Percentiles rank a stretch among this genome's conserved stretches.
These are phyloP conservation scores for Myotis vivesi DNA, from an alignment of 2,797 vertebrate species.

Conservation along the genomic window DNA sequence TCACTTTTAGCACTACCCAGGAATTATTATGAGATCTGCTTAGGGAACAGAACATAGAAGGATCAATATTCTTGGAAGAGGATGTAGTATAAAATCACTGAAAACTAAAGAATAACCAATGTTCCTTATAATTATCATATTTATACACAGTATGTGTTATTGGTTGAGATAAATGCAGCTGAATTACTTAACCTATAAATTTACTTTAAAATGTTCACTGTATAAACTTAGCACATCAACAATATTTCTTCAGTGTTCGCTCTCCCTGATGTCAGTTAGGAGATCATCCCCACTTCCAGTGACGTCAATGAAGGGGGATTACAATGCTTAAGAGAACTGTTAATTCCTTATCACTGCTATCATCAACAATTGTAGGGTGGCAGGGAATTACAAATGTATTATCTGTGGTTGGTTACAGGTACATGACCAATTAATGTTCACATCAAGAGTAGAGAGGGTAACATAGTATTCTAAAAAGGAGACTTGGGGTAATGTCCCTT, in stretches of 20 bases:
- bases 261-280: slow-evolving; percentile 39
- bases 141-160: neutral
- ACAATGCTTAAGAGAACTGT: slow-evolving; percentile 32
- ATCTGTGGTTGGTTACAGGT: neutral
- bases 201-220: slow-evolving; percentile 34
- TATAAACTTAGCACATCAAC: slow-evolving; percentile 30
- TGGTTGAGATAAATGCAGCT: neutral
- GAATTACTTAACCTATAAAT: neutral
- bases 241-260: slow-evolving; percentile 10
- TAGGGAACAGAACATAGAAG: neutral
- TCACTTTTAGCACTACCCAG: neutral
- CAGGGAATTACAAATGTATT: slow-evolving; percentile 9
- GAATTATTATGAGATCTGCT: neutral
- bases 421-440: slow-evolving; percentile 27
- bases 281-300: slow-evolving; percentile 38
- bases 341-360: slow-evolving; percentile 44
- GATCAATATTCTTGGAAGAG: neutral
- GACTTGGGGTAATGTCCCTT: neutral
- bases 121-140: neutral
- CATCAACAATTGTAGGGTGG: slow-evolving; percentile 22
- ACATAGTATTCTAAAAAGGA: neutral
- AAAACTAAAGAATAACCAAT: neutral
- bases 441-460: neutral
- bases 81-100: neutral
- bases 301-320: slow-evolving; percentile 34